Conservation (phyloP, 2,888 invertebrate genomes). For the Agriopis aurantiaria region DNA sequence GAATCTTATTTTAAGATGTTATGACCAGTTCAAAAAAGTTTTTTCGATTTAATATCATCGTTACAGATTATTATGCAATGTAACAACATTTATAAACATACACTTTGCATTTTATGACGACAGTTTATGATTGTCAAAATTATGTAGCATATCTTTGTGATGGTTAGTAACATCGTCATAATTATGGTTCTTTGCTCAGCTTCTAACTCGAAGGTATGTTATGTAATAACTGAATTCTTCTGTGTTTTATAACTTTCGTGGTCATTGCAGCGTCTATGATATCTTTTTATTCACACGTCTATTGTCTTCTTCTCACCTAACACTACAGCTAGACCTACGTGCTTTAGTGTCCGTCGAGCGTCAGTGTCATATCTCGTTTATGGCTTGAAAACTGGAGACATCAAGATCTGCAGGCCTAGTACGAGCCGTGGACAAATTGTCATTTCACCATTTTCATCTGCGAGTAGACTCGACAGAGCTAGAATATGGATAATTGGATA, state of each 20-base stretch:
- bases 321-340: no score
- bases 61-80: not conserved
- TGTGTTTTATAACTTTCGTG: not conserved
- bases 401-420: no score
- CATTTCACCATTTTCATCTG: no score
- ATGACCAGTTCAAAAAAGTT: not conserved
- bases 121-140: conserved; percentile 6
- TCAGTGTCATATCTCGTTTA: no score
- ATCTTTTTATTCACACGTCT: no score
- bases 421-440: no score
- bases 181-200: not conserved
- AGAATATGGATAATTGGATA: no score
- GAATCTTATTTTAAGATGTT: not conserved
- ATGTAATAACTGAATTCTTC: not conserved
- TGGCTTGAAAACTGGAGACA: no score
- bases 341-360: no score
- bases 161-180: not conserved
- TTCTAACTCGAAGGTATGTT: not conserved
- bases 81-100: conserved; percentile 9
- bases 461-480: no score
- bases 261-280: not conserved
- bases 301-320: no score
- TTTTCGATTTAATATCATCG: not conserved
- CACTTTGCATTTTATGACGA: conserved; percentile 7
- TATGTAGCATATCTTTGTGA: conserved; percentile 3